Conservation (phyloP, 2,113 vertebrate genomes). For the Paralichthys olivaceus region DNA sequence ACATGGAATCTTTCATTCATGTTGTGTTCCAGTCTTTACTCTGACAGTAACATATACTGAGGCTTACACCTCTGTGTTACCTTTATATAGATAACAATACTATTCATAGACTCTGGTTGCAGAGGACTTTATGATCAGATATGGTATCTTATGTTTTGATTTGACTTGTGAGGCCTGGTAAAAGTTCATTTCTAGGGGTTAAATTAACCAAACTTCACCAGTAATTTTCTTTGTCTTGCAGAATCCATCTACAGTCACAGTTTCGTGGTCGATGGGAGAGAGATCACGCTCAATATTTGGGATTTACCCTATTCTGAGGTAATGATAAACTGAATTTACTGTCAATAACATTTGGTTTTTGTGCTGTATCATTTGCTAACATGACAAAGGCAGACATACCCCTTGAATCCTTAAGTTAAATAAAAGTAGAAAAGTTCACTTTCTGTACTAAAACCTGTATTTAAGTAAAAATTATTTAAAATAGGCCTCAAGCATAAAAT, state of each 20-base stretch:
- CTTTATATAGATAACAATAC: too few relatives aligned
- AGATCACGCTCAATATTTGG: conserved; percentile 87
- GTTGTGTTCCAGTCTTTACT: too few relatives aligned
- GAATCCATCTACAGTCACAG: conserved; percentile 89
- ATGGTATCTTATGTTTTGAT: too few relatives aligned
- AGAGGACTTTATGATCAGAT: too few relatives aligned
- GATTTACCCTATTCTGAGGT: conserved; percentile 87
- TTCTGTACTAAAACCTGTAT: not conserved
- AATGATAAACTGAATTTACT: conserved; percentile 29
- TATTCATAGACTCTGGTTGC: too few relatives aligned
- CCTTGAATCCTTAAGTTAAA: not conserved
- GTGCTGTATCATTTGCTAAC: not conserved
- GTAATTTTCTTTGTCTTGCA: conserved; percentile 54
- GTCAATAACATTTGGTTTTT: not conserved
- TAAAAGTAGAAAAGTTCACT: not conserved
- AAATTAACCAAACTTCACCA: too few relatives aligned
- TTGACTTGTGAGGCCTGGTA: too few relatives aligned
- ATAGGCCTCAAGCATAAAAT: too few relatives aligned
- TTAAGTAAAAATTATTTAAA: not conserved
- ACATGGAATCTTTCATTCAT: too few relatives aligned
- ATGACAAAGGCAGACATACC: not conserved
- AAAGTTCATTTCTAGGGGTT: too few relatives aligned
- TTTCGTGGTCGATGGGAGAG: conserved; percentile 82
- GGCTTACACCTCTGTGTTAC: too few relatives aligned
- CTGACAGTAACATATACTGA: too few relatives aligned